Percentiles rank a stretch among this genome's conserved stretches.
phyloP scores from a whole-genome alignment of 2,888 invertebrate species.

The Spilosoma lubricipeda region DNA sequence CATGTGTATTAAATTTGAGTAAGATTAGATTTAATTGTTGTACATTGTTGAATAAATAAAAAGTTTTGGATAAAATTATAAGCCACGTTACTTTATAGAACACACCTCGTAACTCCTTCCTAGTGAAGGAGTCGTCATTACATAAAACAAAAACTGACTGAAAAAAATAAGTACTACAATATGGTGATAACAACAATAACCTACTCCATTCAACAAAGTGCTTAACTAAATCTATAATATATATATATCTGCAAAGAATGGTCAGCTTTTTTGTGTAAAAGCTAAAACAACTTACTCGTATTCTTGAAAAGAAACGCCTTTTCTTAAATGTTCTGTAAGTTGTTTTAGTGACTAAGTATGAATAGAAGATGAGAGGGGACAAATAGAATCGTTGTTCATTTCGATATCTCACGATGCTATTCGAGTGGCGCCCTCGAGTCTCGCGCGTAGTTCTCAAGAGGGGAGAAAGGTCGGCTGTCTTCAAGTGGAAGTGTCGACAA shows the following conservation, averaged over 20 bases:
- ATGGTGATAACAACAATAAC: background rate
- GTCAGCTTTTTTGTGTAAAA: background rate
- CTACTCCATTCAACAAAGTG: background rate
- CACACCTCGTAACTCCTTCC: too few relatives aligned
- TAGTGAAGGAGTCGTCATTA: too few relatives aligned
- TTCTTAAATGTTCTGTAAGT: background rate
- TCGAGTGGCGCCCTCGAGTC: background rate
- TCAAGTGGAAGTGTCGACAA: background rate
- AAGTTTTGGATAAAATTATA: too few relatives aligned
- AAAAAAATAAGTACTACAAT: too few relatives aligned
- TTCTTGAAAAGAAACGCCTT: background rate
- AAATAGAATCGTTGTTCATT: background rate
- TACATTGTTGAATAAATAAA: too few relatives aligned
- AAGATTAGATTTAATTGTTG: too few relatives aligned
- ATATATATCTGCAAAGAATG: background rate
- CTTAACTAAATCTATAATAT: background rate
- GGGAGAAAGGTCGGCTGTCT: background rate
- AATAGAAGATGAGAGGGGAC: background rate
- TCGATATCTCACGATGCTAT: background rate
- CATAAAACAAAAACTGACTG: too few relatives aligned
- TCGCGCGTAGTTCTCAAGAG: background rate
- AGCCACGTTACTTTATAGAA: too few relatives aligned
- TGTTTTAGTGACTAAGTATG: background rate
- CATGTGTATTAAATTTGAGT: too few relatives aligned
- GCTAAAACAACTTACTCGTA: background rate